Conservation (phyloP, 2,888 invertebrate species). For the Stictocephala bisonia region DNA sequence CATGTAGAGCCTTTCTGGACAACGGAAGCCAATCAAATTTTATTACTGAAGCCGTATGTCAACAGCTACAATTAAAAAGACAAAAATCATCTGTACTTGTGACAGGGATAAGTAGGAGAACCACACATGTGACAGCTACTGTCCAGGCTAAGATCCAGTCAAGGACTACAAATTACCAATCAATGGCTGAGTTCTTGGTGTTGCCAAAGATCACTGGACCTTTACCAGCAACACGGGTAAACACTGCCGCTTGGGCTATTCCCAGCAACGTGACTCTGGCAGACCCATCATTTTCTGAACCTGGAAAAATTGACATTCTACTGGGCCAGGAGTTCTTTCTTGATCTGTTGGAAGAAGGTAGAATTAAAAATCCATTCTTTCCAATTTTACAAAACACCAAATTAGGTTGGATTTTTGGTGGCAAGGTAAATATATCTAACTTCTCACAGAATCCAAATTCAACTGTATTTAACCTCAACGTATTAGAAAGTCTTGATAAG, state of each 20-base stretch:
- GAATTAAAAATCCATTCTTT: neutral
- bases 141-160: neutral
- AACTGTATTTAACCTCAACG: neutral
- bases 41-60: too few relatives aligned
- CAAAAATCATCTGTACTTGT: too few relatives aligned
- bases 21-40: too few relatives aligned
- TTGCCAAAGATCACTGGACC: neutral
- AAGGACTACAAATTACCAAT: neutral
- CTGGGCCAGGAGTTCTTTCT: too few relatives aligned
- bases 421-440: neutral
- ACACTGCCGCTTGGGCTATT: neutral
- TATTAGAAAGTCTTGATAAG: neutral
- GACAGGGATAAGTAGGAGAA: too few relatives aligned
- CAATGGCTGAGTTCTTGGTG: too few relatives aligned
- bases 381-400: neutral
- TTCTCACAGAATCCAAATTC: neutral
- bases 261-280: neutral
- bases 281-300: neutral
- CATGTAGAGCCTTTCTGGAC: too few relatives aligned
- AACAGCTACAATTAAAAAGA: too few relatives aligned
- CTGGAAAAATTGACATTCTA: neutral
- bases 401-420: constrained; percentile 11
- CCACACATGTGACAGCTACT: too few relatives aligned
- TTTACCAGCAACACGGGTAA: too few relatives aligned
- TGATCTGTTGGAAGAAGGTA: constrained; percentile 1